Base-by-base conservation (phyloP, 2,888 invertebrate genomes). In the Sminthurides aquaticus region DNA sequence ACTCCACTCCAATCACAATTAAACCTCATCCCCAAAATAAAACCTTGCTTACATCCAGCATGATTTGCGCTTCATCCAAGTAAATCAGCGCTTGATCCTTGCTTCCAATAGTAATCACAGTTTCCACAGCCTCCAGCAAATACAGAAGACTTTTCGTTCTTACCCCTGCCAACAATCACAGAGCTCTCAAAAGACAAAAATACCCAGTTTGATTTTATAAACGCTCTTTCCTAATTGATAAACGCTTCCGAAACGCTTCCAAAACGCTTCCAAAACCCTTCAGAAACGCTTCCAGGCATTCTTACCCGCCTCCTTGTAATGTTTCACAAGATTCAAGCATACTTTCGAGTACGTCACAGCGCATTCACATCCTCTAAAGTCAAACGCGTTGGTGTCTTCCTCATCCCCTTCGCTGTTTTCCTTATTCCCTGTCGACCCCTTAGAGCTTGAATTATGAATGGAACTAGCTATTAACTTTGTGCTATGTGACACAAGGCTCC, bases 351-450 rank as follows among this genome's bases (percentile, higher is more conserved):
- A 69, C 26, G 72, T 56, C 1, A 62, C 29, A 3, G 70, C 56
- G 66, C 74, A 74, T n/a, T 71, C 67, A 63, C 74, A 74, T 8
- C 65, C 63, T 57, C 74, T 48, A 2, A 72, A 57, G 28, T 74
- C 74, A 24, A 70, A 62, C 5, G 56, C 60, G 20, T 49, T 43
- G 11, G 48, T 57, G 29, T 48, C 54, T 24, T 61, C 29, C 8
- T 54, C 24, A 22, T 54, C 54, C 54, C n/a, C n/a, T n/a, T n/a
- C n/a, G n/a, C n/a, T n/a, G 5, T 11, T 15, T 5, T 11, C 27
- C n/a, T n/a, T 34, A n/a, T 58, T 20, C 8, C 18, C 27, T 25
- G 8, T 3, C 8, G 58, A n/a, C 28, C 28, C 22, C 57, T 25
- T 25, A 22, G 52, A n/a, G 5, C n/a, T 25, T 5, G 25, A 18